Conservation (phyloP, 1,140 invertebrate species). For the Drosophila kurseongensis region DNA sequence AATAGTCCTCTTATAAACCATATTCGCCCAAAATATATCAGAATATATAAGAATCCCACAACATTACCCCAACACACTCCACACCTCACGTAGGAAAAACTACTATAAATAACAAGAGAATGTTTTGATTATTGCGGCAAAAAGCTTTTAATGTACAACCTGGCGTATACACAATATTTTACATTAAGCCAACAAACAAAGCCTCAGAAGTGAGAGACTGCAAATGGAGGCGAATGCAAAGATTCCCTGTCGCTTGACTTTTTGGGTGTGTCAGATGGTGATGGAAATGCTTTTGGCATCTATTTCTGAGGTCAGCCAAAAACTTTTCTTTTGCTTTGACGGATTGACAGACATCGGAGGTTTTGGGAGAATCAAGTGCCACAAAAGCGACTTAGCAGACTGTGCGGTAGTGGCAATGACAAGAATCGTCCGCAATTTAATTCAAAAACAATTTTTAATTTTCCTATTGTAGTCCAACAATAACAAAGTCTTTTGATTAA, state of each 20-base stretch:
- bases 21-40: no score
- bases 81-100: slow-evolving; percentile 13
- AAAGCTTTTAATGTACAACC: slow-evolving; percentile 79
- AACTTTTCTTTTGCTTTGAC: slow-evolving; percentile 22
- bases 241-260: slow-evolving; percentile 19
- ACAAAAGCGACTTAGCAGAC: not conserved
- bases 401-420: not conserved
- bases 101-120: slow-evolving; percentile 67
- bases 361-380: not conserved
- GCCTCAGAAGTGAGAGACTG: slow-evolving; percentile 38
- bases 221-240: not conserved
- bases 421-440: slow-evolving; percentile 22
- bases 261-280: slow-evolving; percentile 31
- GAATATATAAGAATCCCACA: slow-evolving; percentile 15
- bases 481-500: slow-evolving; percentile 36
- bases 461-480: slow-evolving; percentile 3
- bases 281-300: slow-evolving; percentile 53
- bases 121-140: slow-evolving; percentile 57
- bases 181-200: slow-evolving; percentile 78
- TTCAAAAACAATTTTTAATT: slow-evolving; percentile 17
- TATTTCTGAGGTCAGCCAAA: slow-evolving; percentile 32
- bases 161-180: slow-evolving; percentile 76
- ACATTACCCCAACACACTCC: slow-evolving; percentile 6
- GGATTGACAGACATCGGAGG: slow-evolving; percentile 52
- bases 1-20: no score